Evolutionary conservation across 2,113 vertebrate species (phyloP).

Genomic region (Gavia stellata): DNA sequence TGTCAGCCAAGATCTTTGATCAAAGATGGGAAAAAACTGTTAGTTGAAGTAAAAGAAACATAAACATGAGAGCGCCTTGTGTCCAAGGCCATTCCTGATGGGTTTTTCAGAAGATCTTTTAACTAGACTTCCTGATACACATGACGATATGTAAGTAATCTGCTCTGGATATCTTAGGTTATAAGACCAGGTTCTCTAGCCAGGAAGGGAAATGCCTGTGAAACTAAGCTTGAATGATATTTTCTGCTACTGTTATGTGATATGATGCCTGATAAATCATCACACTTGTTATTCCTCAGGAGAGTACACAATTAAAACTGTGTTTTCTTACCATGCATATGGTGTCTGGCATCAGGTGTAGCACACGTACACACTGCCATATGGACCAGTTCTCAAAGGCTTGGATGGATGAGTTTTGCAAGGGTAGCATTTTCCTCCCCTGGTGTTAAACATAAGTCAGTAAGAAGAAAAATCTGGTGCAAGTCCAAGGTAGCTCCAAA

Average conservation of each 20-base stretch:
- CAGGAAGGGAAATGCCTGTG: background rate
- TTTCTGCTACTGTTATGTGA: background rate
- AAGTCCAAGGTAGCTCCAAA: background rate
- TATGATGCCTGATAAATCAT: background rate
- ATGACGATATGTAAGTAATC: accelerated
- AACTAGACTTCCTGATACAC: background rate
- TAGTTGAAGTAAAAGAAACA: background rate
- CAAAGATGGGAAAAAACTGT: background rate
- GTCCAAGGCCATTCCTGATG: background rate
- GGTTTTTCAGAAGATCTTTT: background rate
- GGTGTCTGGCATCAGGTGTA: background rate
- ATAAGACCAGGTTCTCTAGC: background rate
- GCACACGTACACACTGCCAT: background rate
- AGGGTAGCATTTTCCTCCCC: background rate
- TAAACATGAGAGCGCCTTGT: background rate
- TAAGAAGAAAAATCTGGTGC: background rate
- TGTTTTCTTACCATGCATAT: background rate
- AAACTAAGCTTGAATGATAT: background rate
- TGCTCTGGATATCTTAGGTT: background rate
- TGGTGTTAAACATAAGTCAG: background rate
- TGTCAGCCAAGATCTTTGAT: background rate
- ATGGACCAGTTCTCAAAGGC: background rate
- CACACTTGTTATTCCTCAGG: background rate
- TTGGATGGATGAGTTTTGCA: background rate
- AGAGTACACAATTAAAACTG: background rate